These are phyloP conservation scores for Unio delphinus DNA, from an alignment of 2,888 invertebrate species.

Conservation along the genomic window DNA sequence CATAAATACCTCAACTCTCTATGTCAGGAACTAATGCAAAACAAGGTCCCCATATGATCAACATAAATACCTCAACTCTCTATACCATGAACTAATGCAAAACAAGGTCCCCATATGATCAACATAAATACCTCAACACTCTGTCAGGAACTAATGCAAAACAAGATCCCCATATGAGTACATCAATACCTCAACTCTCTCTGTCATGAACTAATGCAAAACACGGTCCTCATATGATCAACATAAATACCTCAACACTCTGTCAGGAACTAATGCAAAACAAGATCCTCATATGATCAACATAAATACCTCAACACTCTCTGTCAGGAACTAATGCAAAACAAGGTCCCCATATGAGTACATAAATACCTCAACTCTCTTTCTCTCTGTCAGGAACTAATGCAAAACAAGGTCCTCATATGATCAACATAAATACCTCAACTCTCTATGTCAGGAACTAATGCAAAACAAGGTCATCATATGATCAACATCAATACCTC, in stretches of 20 bases:
- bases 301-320: conserved; percentile 82
- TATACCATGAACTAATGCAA: conserved; percentile 75
- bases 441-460: conserved; percentile 79
- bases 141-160: conserved; percentile 47
- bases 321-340: conserved; percentile 74
- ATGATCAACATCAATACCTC: too few species aligned
- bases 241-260: too few species aligned
- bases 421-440: conserved; percentile 77
- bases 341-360: conserved; percentile 3
- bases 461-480: too few species aligned
- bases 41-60: conserved; percentile 4
- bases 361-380: conserved; percentile 82
- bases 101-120: conserved; percentile 4
- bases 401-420: conserved; percentile 3
- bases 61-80: conserved; percentile 82
- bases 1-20: conserved; percentile 82
- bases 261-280: conserved; percentile 73
- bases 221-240: too few species aligned
- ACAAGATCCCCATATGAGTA: conserved; percentile 3
- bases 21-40: conserved; percentile 74
- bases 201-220: conserved; percentile 74
- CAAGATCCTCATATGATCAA: conserved; percentile 4
- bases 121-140: conserved; percentile 81
- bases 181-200: conserved; percentile 82
- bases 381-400: conserved; percentile 74